Evolutionary conservation across 2,797 vertebrate genomes (phyloP).

Genomic region (Oryzias dopingdopingensis): DNA sequence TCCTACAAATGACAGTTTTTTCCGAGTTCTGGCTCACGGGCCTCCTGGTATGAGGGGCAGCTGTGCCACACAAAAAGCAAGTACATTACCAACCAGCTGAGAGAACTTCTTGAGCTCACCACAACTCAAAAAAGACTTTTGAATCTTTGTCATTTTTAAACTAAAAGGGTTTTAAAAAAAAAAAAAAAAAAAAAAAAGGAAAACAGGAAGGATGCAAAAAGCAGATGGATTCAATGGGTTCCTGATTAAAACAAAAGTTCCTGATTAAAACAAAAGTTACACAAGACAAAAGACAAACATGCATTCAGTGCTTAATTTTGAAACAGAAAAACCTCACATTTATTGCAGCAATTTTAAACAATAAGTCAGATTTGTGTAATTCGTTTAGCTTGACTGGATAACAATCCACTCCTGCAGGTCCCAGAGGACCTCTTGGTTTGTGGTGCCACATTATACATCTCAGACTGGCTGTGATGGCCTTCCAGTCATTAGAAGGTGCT

Average conservation of each 20-base stretch:
- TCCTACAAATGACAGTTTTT: constrained; percentile 55
- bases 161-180: constrained; percentile 7
- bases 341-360: constrained; percentile 23
- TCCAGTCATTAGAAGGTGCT: constrained; percentile 55
- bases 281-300: constrained; percentile 17
- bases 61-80: constrained; percentile 48
- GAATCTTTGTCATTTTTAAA: constrained; percentile 41
- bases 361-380: constrained; percentile 5
- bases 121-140: constrained; percentile 51
- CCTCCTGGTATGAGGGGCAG: constrained; percentile 25
- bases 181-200: constrained; percentile 8
- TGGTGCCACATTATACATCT: constrained; percentile 51
- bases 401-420: constrained; percentile 18
- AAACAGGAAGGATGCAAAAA: constrained; percentile 2
- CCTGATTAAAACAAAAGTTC: constrained; percentile 1
- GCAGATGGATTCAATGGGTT: not conserved
- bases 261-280: constrained; percentile 16
- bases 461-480: constrained; percentile 31
- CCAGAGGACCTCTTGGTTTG: constrained; percentile 57
- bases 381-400: too few relatives aligned
- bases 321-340: constrained; percentile 7
- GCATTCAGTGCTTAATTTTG: constrained; percentile 28
- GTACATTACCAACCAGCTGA: constrained; percentile 75
- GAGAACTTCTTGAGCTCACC: constrained; percentile 34
- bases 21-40: constrained; percentile 28